Conservation (phyloP, 2,888 invertebrate species). For the Euproctis similis region DNA sequence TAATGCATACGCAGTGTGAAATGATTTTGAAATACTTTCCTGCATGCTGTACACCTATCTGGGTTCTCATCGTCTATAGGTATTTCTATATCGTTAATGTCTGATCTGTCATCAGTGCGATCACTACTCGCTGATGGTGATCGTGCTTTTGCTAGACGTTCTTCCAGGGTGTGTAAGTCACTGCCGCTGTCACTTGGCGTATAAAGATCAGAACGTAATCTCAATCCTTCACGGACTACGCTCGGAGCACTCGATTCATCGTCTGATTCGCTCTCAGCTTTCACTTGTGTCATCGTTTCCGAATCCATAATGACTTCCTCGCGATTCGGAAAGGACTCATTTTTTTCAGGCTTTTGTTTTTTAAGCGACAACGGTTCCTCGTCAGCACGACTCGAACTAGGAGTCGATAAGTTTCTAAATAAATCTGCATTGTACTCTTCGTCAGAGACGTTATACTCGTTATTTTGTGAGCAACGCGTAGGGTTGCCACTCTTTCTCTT, state of each 20-base stretch:
- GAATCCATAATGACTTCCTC: conserved; percentile 58
- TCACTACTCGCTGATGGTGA: conserved; percentile 67
- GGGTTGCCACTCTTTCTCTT: conserved; percentile 90
- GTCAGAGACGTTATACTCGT: conserved; percentile 66
- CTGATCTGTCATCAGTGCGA: conserved; percentile 53
- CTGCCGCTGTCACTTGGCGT: conserved; percentile 72
- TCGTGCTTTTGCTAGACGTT: conserved; percentile 68
- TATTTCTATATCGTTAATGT: conserved; percentile 79
- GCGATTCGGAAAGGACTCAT: conserved; percentile 66
- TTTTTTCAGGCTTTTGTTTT: conserved; percentile 65
- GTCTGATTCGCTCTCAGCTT: conserved; percentile 71
- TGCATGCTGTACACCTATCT: conserved; percentile 88
- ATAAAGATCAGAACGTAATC: conserved; percentile 62
- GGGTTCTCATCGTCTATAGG: conserved; percentile 93
- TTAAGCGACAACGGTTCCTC: conserved; percentile 67
- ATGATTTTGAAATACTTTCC: conserved; percentile 92
- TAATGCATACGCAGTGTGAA: conserved; percentile 93
- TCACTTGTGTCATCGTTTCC: conserved; percentile 56
- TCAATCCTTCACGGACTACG: conserved; percentile 64
- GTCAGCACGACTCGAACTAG: conserved; percentile 52
- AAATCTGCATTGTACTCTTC: conserved; percentile 64
- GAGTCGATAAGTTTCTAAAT: conserved; percentile 61
- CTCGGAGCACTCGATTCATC: conserved; percentile 68
- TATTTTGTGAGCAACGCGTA: conserved; percentile 80
- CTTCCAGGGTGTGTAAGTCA: conserved; percentile 69